phyloP scores from a whole-genome alignment of 23 tunicate genomes.

The Clavelina lepadiformis region DNA sequence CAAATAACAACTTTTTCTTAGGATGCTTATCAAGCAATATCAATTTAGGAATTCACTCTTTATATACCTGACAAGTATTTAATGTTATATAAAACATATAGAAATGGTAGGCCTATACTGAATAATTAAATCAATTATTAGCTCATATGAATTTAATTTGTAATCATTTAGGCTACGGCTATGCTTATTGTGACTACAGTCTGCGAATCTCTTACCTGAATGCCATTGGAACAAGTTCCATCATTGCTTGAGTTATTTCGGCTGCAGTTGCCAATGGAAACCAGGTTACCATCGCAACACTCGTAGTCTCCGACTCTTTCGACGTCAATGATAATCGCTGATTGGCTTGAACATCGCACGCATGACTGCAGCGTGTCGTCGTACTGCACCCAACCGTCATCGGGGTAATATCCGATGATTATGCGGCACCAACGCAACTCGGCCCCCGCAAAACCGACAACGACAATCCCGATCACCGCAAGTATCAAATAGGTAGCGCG shows the following conservation, averaged over 20 bases:
- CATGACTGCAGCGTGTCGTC: conserved; percentile 36
- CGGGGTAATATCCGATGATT: neutral
- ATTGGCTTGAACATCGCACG: conserved; percentile 24
- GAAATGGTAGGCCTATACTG: too few species aligned
- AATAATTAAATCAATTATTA: too few species aligned
- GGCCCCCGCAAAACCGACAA: conserved; percentile 6
- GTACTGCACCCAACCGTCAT: conserved; percentile 41
- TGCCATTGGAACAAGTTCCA: conserved; percentile 23
- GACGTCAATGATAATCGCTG: conserved; percentile 5
- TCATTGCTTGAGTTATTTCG: neutral
- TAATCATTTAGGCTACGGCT: too few species aligned
- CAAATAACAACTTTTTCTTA: too few species aligned
- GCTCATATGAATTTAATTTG: too few species aligned
- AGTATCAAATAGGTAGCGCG: too few species aligned
- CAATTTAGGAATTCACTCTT: too few species aligned
- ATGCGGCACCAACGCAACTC: conserved; percentile 57
- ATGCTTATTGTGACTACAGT: too few species aligned
- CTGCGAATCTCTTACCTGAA: conserved; percentile 15
- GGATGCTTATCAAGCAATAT: too few species aligned
- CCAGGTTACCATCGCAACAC: conserved; percentile 47
- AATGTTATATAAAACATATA: too few species aligned
- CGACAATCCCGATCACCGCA: too few species aligned
- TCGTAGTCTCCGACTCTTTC: conserved; percentile 16
- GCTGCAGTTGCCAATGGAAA: conserved; percentile 26
- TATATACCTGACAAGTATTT: too few species aligned